Base-by-base conservation (phyloP, 2,888 invertebrate genomes). In the Eristalinus aeneus region DNA sequence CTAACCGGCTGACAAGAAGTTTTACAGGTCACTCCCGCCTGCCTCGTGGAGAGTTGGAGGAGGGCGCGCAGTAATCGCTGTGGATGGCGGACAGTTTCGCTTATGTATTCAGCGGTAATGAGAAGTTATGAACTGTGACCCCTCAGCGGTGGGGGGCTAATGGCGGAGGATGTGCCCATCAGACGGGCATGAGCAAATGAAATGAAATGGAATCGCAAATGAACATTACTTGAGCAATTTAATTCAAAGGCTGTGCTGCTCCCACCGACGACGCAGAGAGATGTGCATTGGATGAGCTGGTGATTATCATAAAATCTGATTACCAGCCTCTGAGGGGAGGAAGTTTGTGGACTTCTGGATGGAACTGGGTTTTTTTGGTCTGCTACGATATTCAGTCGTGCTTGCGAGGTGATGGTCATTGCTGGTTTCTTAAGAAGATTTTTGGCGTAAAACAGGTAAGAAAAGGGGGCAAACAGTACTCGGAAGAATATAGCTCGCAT, bases 71-170 rank as follows among this genome's bases (percentile, higher is more conserved):
- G 46, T 3, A 12, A 16, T 39, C 39, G 39, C 39, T 0, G 39
- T n/a, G 39, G 16, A n/a, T 46, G n/a, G 39, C 74, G 12, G 68
- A 79, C 84, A 74, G 75, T 77, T 77, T 77, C 73, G 81, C 69
- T 85, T 68, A 39, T 64, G 74, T 54, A 75, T 67, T 64, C 54
- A 56, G 72, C 64, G 81, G 72, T 81, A 85, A 85, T 85, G 81
- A 85, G 81, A 85, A 85, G 81, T 85, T 85, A 85, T 76, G 85
- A 81, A 85, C 85, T 81, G 81, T 85, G 73, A 84, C 81, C 76
- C 60, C 63, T 32, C 36, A 12, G 6, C 16, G 6, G 27, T 64
- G 22, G 11, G 53, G n/a, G 53, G 31, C 34, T 58, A 27, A 67
- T 36, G 36, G 39, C 20, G 27, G n/a, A 16, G 46, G 46, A n/a